A percentile compares a stretch with the other conserved stretches of the same genome.
Evolutionary conservation across 2,888 invertebrate genomes (phyloP).

Genomic region (Heliconius sara): DNA sequence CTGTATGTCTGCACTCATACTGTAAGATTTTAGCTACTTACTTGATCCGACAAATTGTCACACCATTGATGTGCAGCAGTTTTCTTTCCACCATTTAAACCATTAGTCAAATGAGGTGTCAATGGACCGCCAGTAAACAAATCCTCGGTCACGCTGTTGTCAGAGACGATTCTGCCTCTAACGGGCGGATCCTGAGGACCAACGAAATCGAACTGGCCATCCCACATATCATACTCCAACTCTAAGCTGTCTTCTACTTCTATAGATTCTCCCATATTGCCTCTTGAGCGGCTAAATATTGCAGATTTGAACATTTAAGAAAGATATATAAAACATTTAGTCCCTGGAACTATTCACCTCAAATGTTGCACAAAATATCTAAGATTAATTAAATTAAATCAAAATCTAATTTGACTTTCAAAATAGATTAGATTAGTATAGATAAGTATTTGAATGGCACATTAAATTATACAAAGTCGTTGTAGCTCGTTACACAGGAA

Average conservation of each 20-base stretch:
- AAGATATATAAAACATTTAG: slow-evolving; percentile 53
- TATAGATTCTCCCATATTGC: slow-evolving; percentile 75
- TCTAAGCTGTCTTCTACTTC: slow-evolving; percentile 86
- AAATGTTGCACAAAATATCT: slow-evolving; percentile 71
- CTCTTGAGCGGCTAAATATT: slow-evolving; percentile 74
- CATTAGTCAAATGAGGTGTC: slow-evolving; percentile 76
- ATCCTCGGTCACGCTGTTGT: slow-evolving; percentile 75
- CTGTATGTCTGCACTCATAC: neutral
- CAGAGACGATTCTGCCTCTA: slow-evolving; percentile 71
- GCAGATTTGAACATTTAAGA: slow-evolving; percentile 79
- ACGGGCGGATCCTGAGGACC: slow-evolving; percentile 83
- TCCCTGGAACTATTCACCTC: slow-evolving; percentile 69
- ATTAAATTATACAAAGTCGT: slow-evolving; percentile 48
- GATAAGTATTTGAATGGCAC: slow-evolving; percentile 76
- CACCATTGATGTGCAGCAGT: slow-evolving; percentile 84
- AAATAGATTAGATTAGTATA: slow-evolving; percentile 70
- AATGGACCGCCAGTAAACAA: slow-evolving; percentile 77
- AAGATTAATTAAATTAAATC: slow-evolving; percentile 53
- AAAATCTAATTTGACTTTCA: slow-evolving; percentile 62
- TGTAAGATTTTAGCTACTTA: slow-evolving; percentile 60
- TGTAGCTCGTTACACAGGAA: slow-evolving; percentile 40
- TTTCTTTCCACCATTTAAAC: slow-evolving; percentile 83
- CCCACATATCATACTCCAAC: slow-evolving; percentile 94
- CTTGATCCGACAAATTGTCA: slow-evolving; percentile 85
- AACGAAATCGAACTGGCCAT: slow-evolving; percentile 93